Conservation (phyloP, 2,888 invertebrate species). For the Lamellibrachia satsuma region DNA sequence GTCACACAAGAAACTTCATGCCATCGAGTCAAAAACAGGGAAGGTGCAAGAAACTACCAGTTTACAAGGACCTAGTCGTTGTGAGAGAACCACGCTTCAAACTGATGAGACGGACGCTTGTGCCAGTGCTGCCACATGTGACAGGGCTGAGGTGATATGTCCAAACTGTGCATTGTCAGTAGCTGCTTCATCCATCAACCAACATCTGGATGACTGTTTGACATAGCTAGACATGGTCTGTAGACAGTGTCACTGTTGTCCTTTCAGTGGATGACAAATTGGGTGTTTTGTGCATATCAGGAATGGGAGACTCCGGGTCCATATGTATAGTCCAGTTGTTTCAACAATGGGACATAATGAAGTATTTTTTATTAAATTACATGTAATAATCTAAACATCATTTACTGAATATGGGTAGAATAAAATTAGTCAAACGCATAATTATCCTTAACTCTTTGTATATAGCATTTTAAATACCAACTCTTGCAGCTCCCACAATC, state of each 20-base stretch:
- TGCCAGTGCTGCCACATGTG: background rate
- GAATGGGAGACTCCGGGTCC: background rate
- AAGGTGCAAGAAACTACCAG: background rate
- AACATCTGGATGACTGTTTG: background rate
- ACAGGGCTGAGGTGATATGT: background rate
- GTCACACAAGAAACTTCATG: background rate
- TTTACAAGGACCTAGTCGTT: background rate
- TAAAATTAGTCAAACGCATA: background rate
- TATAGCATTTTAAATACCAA: background rate
- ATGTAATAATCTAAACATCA: too few species aligned
- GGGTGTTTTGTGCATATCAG: too few species aligned
- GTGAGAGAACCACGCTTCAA: background rate
- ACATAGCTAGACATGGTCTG: background rate
- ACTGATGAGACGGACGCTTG: background rate
- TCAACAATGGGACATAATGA: background rate
- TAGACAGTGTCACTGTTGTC: background rate
- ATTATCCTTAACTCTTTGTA: background rate
- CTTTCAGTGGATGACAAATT: background rate
- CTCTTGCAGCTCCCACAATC: background rate
- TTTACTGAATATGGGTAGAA: background rate
- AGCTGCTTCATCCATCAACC: background rate
- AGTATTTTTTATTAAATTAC: too few species aligned
- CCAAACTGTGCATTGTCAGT: background rate
- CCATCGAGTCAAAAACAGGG: background rate
- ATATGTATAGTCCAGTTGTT: background rate